phyloP scores from a whole-genome alignment of 2,888 invertebrate genomes.

The Chrysodeixis includens region DNA sequence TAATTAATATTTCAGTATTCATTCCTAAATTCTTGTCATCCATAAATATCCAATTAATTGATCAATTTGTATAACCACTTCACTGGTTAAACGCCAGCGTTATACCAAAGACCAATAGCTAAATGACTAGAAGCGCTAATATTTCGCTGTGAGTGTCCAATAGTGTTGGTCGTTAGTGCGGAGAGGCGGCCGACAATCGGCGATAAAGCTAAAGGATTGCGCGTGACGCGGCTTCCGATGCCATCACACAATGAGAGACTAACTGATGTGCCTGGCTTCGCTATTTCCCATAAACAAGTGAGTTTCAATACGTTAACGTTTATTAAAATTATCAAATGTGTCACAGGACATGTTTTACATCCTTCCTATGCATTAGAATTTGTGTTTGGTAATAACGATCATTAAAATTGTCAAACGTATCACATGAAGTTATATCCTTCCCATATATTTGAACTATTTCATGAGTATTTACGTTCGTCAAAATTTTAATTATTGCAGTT shows the following conservation, averaged over 20 bases:
- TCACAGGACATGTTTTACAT: too few species aligned
- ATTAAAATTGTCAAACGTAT: too few species aligned
- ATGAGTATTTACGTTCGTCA: too few species aligned
- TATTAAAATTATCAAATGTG: too few species aligned
- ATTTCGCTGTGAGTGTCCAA: slow-evolving; percentile 18
- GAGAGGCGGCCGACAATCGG: slow-evolving; percentile 22
- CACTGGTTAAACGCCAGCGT: background rate
- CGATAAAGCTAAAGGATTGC: slow-evolving; percentile 60
- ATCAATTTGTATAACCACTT: background rate
- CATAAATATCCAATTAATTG: background rate
- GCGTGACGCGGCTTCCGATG: slow-evolving; percentile 55
- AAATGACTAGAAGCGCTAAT: background rate
- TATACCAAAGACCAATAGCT: background rate
- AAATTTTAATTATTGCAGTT: too few species aligned
- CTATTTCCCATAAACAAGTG: background rate
- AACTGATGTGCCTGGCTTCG: slow-evolving; percentile 45
- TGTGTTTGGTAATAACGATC: too few species aligned
- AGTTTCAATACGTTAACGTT: too few species aligned
- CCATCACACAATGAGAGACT: slow-evolving; percentile 13
- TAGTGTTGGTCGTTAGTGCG: slow-evolving; percentile 17
- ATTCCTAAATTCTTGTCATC: too few species aligned
- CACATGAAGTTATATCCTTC: too few species aligned
- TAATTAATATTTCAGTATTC: too few species aligned
- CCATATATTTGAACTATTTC: too few species aligned
- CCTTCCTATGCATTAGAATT: too few species aligned